Evolutionary conservation across 2,888 invertebrate genomes (phyloP), one percentile per base, ranked within the genome.

Genomic region (Tenthredo mesomela): DNA sequence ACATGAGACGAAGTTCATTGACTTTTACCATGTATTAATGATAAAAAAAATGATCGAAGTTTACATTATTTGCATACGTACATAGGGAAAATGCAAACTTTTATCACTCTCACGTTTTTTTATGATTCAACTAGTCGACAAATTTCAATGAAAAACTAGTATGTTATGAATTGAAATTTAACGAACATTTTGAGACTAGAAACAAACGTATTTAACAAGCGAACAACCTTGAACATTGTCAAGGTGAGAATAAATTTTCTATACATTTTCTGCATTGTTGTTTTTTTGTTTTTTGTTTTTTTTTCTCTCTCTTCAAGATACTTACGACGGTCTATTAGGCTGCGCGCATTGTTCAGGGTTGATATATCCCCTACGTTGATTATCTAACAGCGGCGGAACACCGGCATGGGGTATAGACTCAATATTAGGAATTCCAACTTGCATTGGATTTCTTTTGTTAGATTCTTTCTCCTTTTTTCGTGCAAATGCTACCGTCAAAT

Each of bases 401-500:
- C n/a, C 21, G 37, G 7, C 21, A 3, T 70, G 37, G 25, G 77
- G n/a, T 0, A 21, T n/a, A 21, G 80, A 15, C 40, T 37, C 61
- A 0, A 61, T 21, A 25, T 61, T 50, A 21, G 37, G 58, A 1
- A 58, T 61, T 6, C 61, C 29, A 25, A 15, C 54, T 43, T 40
- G 18, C n/a, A n/a, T 54, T 40, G n/a, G 7, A 12, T 37, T 2
- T 4, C 40, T 84, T 21, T 54, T 67, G 7, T 65, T 18, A 25
- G 37, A 6, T 15, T 33, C n/a, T 5, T 40, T 58, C 12, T 82
- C 47, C 86, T 84, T 86, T 33, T 89, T 87, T 78, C 86, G 89
- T 0, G 89, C 88, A 85, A 92, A 88, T 65, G 88, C 86, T 33
- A 93, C 87, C 84, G 87, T 86, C 9, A 93, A 82, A 47, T 86